Conservation (phyloP, 2,888 invertebrate genomes). For the Drosophila ustulata region DNA sequence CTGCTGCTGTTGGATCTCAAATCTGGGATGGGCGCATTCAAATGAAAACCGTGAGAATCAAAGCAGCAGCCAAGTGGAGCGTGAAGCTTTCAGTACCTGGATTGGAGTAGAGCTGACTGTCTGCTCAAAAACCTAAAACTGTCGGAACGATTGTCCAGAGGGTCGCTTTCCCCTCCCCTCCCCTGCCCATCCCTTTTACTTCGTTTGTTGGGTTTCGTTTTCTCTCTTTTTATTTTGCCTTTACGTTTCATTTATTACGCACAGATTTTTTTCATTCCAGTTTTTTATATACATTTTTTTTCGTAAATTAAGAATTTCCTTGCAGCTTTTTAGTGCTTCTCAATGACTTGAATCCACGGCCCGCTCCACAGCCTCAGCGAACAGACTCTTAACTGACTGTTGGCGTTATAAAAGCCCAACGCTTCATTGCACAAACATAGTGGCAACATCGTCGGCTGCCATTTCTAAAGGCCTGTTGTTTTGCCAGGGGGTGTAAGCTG, state of each 20-base stretch:
- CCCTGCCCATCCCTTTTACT: not conserved
- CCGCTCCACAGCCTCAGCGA: constrained; percentile 17
- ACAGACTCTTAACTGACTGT: constrained; percentile 67
- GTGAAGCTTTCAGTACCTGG: constrained; percentile 73
- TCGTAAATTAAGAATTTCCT: constrained; percentile 73
- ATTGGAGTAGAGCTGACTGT: constrained; percentile 38
- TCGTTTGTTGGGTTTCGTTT: constrained; percentile 61
- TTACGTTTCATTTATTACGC: constrained; percentile 75
- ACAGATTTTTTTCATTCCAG: constrained; percentile 53
- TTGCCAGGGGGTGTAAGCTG: not conserved
- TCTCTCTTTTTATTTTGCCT: constrained; percentile 37
- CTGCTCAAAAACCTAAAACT: constrained; percentile 58
- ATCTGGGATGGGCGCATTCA: constrained; percentile 61
- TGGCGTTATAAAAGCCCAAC: constrained; percentile 78
- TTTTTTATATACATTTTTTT: constrained; percentile 32
- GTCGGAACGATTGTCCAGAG: constrained; percentile 62
- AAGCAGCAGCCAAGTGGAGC: constrained; percentile 76
- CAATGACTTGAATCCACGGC: constrained; percentile 53
- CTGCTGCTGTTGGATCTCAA: not conserved
- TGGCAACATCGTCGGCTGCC: constrained; percentile 51
- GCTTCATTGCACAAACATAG: constrained; percentile 78
- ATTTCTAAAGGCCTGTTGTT: constrained; percentile 53
- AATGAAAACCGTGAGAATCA: constrained; percentile 79
- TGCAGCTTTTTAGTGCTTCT: constrained; percentile 68
- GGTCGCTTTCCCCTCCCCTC: constrained; percentile 12